Percentiles rank a stretch among this genome's conserved stretches.
Evolutionary conservation across 2,888 invertebrate genomes (phyloP).

Genomic region (Erannis defoliaria): DNA sequence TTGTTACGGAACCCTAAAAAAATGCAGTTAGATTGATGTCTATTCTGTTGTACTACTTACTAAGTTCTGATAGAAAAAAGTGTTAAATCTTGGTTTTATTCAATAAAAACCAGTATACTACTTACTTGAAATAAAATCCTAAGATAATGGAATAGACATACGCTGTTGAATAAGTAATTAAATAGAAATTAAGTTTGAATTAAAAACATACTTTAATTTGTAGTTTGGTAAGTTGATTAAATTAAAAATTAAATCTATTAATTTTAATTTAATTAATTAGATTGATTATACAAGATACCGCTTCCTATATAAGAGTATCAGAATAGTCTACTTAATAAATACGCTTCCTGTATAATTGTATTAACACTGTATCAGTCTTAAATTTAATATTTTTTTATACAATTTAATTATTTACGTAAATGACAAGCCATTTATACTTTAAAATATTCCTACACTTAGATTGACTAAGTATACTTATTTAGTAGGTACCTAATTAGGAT

Average conservation of each 20-base stretch:
- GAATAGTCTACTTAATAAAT: constrained; percentile 13
- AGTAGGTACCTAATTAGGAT: constrained; percentile 7
- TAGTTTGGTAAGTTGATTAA: too few species aligned
- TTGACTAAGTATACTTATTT: background rate
- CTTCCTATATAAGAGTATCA: constrained; percentile 26
- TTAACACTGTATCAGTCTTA: background rate
- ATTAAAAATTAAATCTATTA: constrained; percentile 1
- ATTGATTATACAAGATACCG: constrained; percentile 17
- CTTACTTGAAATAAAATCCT: too few species aligned
- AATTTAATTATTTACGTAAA: background rate
- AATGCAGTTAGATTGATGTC: too few species aligned
- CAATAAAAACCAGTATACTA: constrained; percentile 20
- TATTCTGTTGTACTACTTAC: too few species aligned
- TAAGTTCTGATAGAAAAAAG: background rate
- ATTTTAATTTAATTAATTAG: constrained; percentile 10
- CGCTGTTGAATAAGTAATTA: background rate
- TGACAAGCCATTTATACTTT: constrained; percentile 9
- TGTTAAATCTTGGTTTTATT: constrained; percentile 3
- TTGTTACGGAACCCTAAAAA: too few species aligned
- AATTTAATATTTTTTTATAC: too few species aligned
- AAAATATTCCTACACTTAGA: constrained; percentile 7
- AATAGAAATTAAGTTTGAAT: constrained; percentile 3
- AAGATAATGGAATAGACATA: background rate
- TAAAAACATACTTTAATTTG: background rate
- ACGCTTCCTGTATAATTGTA: constrained; percentile 16